Base-by-base conservation (phyloP, 64 coral and sea anemone species). In the Stichodactyla mertensii region DNA sequence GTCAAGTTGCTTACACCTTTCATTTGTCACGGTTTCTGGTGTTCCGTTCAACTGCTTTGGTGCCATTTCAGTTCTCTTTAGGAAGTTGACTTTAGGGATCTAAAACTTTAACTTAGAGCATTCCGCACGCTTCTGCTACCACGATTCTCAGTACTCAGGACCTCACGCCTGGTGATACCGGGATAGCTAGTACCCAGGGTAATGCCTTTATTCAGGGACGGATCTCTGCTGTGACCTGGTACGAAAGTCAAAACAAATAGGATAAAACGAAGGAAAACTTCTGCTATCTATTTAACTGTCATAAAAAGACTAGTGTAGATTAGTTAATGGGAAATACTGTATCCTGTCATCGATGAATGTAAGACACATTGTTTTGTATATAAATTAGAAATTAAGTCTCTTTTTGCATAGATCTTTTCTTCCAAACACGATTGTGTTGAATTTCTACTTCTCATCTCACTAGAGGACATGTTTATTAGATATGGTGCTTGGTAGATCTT, bases 361-460 rank as follows among this genome's bases (percentile, higher is more conserved):
- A 31, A 74, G 69, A 74, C 24, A 74, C 8, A 31, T 74, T 74
- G 69, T 74, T 74, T 74, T 74, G 69, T 74, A 74, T 74, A 74
- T 74, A 74, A 74, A 74, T 74, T 74, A 74, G 69, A 23, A 74
- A 31, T 13, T 31, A 4, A 27, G 9, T 58, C 22, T 74, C 16
- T 74, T 31, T 74, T 23, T n/a, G 69, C 69, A n/a, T 11, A 31
- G 22, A n/a, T 74, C 22, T 13, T 13, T 6, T 10, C 69, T n/a
- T 31, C 10, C 69, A 74, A 74, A 74, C 22, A 10, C 12, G 24
- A 74, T 66, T 22, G 20, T 22, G 62, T 66, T 31, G 23, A 14
- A 9, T n/a, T 7, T 74, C 23, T 23, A 74, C n/a, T 74, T 74
- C 10, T 58, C 56, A 58, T 58, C 14, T 9, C 14, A 58, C 56